phyloP scores from a whole-genome alignment of 2,113 vertebrate species.

The Callopanchax toddi region DNA sequence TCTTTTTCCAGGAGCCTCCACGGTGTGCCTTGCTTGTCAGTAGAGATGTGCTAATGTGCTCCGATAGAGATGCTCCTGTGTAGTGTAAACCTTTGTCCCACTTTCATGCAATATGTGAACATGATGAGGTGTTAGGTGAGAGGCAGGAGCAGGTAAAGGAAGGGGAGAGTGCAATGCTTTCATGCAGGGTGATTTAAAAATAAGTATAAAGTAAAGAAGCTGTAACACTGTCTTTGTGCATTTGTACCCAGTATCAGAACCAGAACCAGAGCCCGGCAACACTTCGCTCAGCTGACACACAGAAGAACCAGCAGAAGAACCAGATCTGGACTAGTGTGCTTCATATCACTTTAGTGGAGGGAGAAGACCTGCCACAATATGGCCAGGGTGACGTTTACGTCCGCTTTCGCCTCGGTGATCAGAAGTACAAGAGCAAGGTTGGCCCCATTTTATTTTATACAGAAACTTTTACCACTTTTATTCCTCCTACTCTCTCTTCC shows the following conservation, averaged over 20 bases:
- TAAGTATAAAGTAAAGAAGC: background rate
- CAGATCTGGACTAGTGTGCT: conserved; percentile 90
- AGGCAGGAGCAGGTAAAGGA: conserved; percentile 48
- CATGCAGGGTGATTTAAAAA: background rate
- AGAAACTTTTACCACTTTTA: background rate
- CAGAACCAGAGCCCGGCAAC: conserved; percentile 22
- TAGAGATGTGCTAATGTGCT: conserved; percentile 76
- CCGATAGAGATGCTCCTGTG: conserved; percentile 66
- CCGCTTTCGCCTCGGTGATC: conserved; percentile 89
- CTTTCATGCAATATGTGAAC: conserved; percentile 63
- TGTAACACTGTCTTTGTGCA: conserved; percentile 1
- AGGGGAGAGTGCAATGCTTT: conserved; percentile 12
- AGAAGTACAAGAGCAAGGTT: conserved; percentile 97
- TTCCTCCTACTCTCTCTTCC: conserved; percentile 9
- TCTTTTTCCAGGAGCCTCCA: conserved; percentile 64
- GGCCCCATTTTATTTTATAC: conserved; percentile 16
- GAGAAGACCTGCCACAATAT: conserved; percentile 84
- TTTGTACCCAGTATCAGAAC: conserved; percentile 59
- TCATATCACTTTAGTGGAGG: conserved; percentile 89
- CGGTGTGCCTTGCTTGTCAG: conserved; percentile 72
- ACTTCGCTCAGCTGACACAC: conserved; percentile 33
- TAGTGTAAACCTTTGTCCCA: conserved; percentile 72
- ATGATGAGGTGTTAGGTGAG: conserved; percentile 52
- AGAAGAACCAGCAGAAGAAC: conserved; percentile 77
- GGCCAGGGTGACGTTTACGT: conserved; percentile 87